Conservation (phyloP, 2,888 invertebrate genomes). For the Halocaridina rubra region DNA sequence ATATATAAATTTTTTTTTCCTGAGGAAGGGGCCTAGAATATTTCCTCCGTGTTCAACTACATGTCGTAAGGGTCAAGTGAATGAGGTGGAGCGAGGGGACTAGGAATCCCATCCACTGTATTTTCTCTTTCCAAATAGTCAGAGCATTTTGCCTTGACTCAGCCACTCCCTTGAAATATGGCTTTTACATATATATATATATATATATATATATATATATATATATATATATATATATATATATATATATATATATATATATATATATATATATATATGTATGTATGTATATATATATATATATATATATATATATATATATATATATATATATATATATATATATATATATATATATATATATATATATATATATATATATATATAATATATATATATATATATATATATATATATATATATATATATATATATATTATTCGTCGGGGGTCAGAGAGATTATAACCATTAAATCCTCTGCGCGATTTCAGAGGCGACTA, state of each 20-base stretch:
- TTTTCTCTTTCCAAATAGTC: no score
- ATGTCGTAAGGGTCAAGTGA: no score
- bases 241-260: conserved; percentile 9
- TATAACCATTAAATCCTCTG: neutral
- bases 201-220: neutral
- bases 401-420: conserved; percentile 15
- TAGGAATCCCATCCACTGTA: no score
- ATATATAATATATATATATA: conserved; percentile 1
- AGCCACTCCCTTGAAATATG: no score
- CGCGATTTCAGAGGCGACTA: no score
- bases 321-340: neutral
- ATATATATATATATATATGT: conserved; percentile 21
- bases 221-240: neutral
- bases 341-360: conserved; percentile 16
- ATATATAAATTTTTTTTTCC: neutral
- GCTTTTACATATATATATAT: conserved; percentile 15
- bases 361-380: conserved; percentile 10
- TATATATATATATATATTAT: conserved; percentile 2
- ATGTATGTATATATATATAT: neutral
- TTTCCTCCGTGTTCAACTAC: no score
- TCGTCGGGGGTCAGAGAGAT: neutral
- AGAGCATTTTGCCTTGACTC: no score
- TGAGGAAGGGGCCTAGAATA: neutral
- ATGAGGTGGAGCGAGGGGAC: no score
- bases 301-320: conserved; percentile 3